phyloP scores from a whole-genome alignment of 1,140 invertebrate species.

The Papilio xuthus region DNA sequence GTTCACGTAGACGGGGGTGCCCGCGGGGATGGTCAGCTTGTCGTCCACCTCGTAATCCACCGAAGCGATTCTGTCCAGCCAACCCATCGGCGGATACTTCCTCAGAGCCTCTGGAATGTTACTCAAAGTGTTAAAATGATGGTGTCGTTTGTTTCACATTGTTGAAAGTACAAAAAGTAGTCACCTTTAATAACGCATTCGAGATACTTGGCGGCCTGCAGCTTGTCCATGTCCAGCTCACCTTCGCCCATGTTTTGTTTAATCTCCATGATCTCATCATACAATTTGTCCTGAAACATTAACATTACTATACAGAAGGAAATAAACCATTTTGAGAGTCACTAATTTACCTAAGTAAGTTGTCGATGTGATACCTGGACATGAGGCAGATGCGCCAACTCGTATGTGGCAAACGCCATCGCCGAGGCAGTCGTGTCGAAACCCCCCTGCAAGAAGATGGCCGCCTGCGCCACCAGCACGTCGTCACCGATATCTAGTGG shows the following conservation, averaged over 20 bases:
- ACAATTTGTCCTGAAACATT: slow-evolving; percentile 18
- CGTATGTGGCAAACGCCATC: slow-evolving; percentile 46
- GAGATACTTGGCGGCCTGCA: neutral
- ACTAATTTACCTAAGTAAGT: too few species aligned
- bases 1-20: slow-evolving; percentile 57
- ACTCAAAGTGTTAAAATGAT: neutral
- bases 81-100: slow-evolving; percentile 79
- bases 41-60: slow-evolving; percentile 71
- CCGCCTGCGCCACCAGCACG: slow-evolving; percentile 52
- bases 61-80: slow-evolving; percentile 68
- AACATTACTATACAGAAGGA: neutral
- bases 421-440: slow-evolving; percentile 52
- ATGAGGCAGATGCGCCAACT: slow-evolving; percentile 53
- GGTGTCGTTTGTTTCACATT: too few species aligned
- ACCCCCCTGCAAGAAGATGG: slow-evolving; percentile 52
- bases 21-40: slow-evolving; percentile 66
- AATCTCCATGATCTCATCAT: neutral
- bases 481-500: slow-evolving; percentile 42
- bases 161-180: neutral
- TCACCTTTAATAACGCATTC: slow-evolving; percentile 17
- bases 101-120: slow-evolving; percentile 78
- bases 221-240: neutral
- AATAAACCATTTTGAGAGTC: too few species aligned
- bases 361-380: slow-evolving; percentile 47
- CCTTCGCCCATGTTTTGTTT: neutral